Base-by-base conservation (phyloP, 2,113 vertebrate genomes). In the Pitta sordida region DNA sequence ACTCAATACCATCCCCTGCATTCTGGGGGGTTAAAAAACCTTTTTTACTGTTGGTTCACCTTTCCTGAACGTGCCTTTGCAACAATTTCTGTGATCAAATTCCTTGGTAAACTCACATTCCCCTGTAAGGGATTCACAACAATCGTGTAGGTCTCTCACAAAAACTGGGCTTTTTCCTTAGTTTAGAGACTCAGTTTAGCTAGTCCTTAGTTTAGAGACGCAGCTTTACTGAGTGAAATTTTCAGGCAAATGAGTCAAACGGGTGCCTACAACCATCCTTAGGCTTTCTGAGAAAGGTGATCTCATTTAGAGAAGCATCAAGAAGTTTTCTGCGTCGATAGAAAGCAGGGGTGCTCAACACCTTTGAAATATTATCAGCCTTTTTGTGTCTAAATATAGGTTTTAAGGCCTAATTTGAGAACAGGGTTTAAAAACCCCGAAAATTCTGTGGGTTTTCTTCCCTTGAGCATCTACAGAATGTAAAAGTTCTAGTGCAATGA, bases 241-340 rank as follows among this genome's bases (percentile, higher is more conserved):
- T 75, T 52, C 46, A 69, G 34, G 49, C 26, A 41, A 82, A 60
- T 85, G 74, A 95, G 91, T 94, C 78, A 95, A 94, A 51, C 78
- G 10, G 24, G 32, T 29, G 36, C 22, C 24, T 85, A 49, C 24
- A 76, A 21, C n/a, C 67, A 13, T 30, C 34, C 56, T 67, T 59
- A 78, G 48, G 18, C 32, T 59, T 95, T 92, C 93, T 89, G 89
- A 95, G 93, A 94, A 95, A 14, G 3, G 48, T 64, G 39, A 91
- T 68, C 44, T 94, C 60, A 75, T 86, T 91, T 69, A 75, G 24
- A 71, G 30, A 64, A 68, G 27, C 2, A 30, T 51, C 2, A 3
- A 95, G 68, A 59, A 64, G 11, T 27, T 84, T 84, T 86, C 65
- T 87, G 58, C 87, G 81, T 70, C 52, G 44, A 46, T 62, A 78